Evolutionary conservation across 2,888 invertebrate species (phyloP), one percentile per base, ranked within the genome.

Genomic region (Marasmarcha lunaedactyla): DNA sequence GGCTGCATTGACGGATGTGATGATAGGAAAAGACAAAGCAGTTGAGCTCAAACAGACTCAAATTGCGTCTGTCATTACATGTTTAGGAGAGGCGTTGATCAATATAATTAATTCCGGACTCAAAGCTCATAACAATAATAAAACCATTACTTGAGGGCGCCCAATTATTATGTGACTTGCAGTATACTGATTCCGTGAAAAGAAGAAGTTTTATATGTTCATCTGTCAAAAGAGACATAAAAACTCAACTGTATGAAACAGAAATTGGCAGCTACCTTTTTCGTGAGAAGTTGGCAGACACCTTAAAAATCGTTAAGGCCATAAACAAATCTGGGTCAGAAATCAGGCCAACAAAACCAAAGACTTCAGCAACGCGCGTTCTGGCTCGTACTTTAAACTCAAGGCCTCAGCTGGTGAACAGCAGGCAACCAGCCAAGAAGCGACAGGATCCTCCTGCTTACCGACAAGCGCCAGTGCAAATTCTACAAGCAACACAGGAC

Each of bases 401-500:
- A 11, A 37, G 25, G 11, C 37, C 40, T 40, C 26, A 36, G 37
- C 33, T 40, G 40, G 33, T 14, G 1, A 33, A 7, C 36, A 14
- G 40, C 36, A 37, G 36, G 40, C 37, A 36, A 3, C 36, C 33
- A 36, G 15, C 25, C 33, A 36, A n/a, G 40, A 40, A 36, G 14
- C 11, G 36, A n/a, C 14, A 30, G 12, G 33, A 33, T 2, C 33
- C 40, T 37, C 36, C 40, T n/a, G 11, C 34, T 11, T 36, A 39
- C 33, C n/a, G 27, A 9, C 35, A n/a, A n/a, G n/a, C n/a, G n/a
- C n/a, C n/a, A n/a, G n/a, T n/a, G n/a, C n/a, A n/a, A n/a, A n/a
- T n/a, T n/a, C n/a, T n/a, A n/a, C n/a, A n/a, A n/a, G 26, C 26
- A 25, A 25, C 26, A 7, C 26, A 25, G 10, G 26, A 5, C 5